phyloP scores from a whole-genome alignment of 2,888 invertebrate genomes.

The Scaptomyza flava region DNA sequence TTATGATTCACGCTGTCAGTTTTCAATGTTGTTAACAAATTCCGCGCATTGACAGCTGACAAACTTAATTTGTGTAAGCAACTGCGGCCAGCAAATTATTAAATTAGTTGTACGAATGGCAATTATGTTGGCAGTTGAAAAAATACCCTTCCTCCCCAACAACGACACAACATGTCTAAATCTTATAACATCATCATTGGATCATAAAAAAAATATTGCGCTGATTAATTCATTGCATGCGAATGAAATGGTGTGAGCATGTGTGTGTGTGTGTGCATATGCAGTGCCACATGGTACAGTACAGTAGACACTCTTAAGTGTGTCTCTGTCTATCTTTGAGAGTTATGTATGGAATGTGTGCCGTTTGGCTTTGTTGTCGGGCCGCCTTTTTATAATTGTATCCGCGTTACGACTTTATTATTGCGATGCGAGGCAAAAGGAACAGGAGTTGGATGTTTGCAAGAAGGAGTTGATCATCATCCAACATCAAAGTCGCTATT shows the following conservation, averaged over 20 bases:
- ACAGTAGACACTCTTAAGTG: slow-evolving; percentile 46
- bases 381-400: slow-evolving; percentile 75
- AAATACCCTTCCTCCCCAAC: neutral
- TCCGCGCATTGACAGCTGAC: slow-evolving; percentile 81
- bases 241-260: slow-evolving; percentile 20
- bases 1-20: slow-evolving; percentile 82
- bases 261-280: neutral
- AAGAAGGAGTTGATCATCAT: slow-evolving; percentile 37
- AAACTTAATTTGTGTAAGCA: slow-evolving; percentile 80
- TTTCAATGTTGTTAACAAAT: slow-evolving; percentile 83
- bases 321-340: slow-evolving; percentile 5
- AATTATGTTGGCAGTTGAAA: slow-evolving; percentile 49
- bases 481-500: slow-evolving; percentile 38
- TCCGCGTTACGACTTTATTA: slow-evolving; percentile 76
- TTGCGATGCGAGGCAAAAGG: slow-evolving; percentile 22
- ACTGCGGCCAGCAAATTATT: slow-evolving; percentile 63
- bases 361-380: slow-evolving; percentile 69
- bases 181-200: slow-evolving; percentile 31
- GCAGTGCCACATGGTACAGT: slow-evolving; percentile 27
- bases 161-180: slow-evolving; percentile 14
- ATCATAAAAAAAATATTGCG: slow-evolving; percentile 52
- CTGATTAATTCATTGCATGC: slow-evolving; percentile 75
- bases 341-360: slow-evolving; percentile 67
- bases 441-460: neutral
- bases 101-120: slow-evolving; percentile 76